These are phyloP conservation scores for Drosophila mayaguana DNA, from an alignment of 2,888 invertebrate genomes.

Conservation along the genomic window DNA sequence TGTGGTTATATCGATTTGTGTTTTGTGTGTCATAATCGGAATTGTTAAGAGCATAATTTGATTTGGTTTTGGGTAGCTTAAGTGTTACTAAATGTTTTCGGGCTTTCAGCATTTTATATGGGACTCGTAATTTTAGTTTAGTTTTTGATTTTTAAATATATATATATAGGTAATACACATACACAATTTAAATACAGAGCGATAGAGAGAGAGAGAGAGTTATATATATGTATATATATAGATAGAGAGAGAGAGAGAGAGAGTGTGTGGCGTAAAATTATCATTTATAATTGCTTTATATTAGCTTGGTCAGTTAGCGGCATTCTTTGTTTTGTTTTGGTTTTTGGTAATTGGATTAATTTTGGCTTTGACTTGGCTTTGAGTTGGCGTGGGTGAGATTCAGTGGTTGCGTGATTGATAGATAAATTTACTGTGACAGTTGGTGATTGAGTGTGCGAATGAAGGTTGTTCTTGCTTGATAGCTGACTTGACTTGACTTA, in stretches of 20 bases:
- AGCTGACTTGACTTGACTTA: neutral
- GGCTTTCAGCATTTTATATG: conserved; percentile 25
- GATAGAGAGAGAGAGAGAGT: neutral
- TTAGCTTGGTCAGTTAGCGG: conserved; percentile 59
- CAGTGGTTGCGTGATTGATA: conserved; percentile 67
- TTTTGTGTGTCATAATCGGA: conserved; percentile 7
- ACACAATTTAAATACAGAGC: conserved; percentile 57
- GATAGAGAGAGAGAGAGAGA: no score
- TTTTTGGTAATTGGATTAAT: conserved; percentile 36
- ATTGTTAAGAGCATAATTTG: neutral
- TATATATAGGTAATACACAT: conserved; percentile 48
- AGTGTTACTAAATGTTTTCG: conserved; percentile 26
- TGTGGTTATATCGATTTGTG: conserved; percentile 14
- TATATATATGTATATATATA: no score
- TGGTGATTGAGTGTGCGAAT: conserved; percentile 52
- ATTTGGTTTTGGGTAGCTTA: conserved; percentile 31
- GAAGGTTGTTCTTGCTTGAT: conserved; percentile 2
- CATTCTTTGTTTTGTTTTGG: conserved; percentile 3
- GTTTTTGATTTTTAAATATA: neutral
- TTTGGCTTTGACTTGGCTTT: conserved; percentile 39
- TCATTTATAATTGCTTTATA: conserved; percentile 65
- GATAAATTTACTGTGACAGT: conserved; percentile 56
- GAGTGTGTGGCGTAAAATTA: conserved; percentile 43
- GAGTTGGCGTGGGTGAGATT: conserved; percentile 59
- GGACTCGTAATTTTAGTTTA: conserved; percentile 10